These are phyloP conservation scores for Ambastaia sidthimunki DNA, from an alignment of 2,797 vertebrate genomes.

Conservation along the genomic window DNA sequence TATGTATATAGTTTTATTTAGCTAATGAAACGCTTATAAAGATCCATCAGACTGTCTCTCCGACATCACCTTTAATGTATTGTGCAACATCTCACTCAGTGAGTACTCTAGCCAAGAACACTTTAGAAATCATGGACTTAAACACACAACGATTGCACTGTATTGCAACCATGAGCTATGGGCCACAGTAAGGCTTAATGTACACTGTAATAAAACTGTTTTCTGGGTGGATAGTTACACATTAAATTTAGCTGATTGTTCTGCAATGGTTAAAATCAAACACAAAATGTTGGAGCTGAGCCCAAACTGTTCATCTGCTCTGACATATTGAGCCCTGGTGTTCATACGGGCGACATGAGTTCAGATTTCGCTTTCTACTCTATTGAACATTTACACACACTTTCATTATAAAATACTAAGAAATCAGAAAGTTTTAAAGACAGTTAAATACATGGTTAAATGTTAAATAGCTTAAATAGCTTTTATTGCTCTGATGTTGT, in stretches of 20 bases:
- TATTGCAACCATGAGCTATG: conserved; percentile 25
- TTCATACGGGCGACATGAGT: neutral
- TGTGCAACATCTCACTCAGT: conserved; percentile 34
- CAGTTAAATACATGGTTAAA: neutral
- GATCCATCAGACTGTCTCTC: conserved; percentile 61
- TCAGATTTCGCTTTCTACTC: neutral
- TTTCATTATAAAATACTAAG: neutral
- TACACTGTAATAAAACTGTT: conserved; percentile 27
- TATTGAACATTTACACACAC: too few species aligned
- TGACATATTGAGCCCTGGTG: neutral
- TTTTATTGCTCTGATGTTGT: neutral
- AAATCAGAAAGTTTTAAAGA: neutral
- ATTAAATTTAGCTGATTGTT: conserved; percentile 7
- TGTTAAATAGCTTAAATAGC: too few species aligned
- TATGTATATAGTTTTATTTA: conserved; percentile 18
- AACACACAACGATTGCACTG: conserved; percentile 27
- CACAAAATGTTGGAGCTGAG: neutral
- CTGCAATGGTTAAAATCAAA: conserved; percentile 23
- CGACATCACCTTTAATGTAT: conserved; percentile 37
- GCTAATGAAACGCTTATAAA: conserved; percentile 63
- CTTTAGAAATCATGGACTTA: conserved; percentile 39
- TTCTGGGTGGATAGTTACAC: conserved; percentile 12
- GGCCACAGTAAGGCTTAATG: conserved; percentile 14
- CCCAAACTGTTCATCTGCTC: neutral
- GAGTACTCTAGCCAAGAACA: conserved; percentile 46